Base-by-base conservation (phyloP, 2,113 vertebrate genomes). In the Heloderma charlesbogerti region DNA sequence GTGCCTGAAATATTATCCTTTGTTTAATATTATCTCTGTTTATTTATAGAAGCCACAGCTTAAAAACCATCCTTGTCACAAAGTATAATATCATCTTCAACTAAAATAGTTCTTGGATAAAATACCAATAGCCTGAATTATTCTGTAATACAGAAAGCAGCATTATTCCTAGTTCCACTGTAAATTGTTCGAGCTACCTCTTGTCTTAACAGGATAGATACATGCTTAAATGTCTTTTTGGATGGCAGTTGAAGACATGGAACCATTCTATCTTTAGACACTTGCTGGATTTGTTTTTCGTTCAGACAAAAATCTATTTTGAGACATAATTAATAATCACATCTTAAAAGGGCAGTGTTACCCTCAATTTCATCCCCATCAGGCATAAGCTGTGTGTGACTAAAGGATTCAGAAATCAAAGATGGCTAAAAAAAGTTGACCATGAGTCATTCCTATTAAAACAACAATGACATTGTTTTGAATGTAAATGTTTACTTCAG, bases 11-110 rank as follows among this genome's bases (percentile, higher is more conserved):
- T 45, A 72, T 31, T 40, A 67, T 34, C 34, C 37, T 51, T 84
- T 77, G 3, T 92, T 94, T 84, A 91, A 92, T 91, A 67, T 54
- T 89, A 51, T 87, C 27, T 72, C 5, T 81, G 3, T 86, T 94
- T 85, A 31, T 57, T 54, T 29, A 66, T 25, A 37, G 40, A 45
- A 48, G 10, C 13, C 43, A 90, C 48, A 16, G 25, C 37, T 43
- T 63, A 16, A 40, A 78, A n/a, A 34, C 60, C 34, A 29, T 51
- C 18, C 20, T 66, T 66, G 22, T 84, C 31, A 48, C 22, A 45
- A 84, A 48, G 37, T 29, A 84, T 63, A 34, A 5, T n/a, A n/a
- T n/a, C 27, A n/a, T 74, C 29, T 63, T 77, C 22, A 6, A 1
- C 51, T 89, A 77, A 89, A 75, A 75, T 13, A 48, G 40, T 29